A percentile compares a stretch with the other conserved stretches of the same genome.
Conservation (phyloP, 2,888 invertebrate genomes). For the Andrena trimmerana region DNA sequence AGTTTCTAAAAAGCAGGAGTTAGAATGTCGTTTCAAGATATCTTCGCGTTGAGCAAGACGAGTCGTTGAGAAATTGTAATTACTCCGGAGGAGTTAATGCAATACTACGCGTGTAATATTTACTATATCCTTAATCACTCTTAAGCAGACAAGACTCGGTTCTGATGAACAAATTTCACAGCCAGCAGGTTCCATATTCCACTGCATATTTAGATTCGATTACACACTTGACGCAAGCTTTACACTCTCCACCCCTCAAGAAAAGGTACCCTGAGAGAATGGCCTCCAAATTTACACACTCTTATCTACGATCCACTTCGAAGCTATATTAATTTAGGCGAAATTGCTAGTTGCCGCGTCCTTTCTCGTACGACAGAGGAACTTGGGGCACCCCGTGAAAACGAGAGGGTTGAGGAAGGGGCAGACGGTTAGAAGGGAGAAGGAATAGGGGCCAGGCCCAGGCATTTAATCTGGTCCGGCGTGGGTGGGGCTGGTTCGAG, state of each 20-base stretch:
- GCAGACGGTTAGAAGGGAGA: slow-evolving; percentile 1
- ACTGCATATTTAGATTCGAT: not conserved
- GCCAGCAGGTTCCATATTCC: too few species aligned
- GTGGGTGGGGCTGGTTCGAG: slow-evolving; percentile 77
- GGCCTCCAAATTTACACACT: not conserved
- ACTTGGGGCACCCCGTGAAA: not conserved
- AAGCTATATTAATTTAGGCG: slow-evolving; percentile 29
- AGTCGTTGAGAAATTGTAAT: too few species aligned
- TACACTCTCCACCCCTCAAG: not conserved
- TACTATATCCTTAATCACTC: too few species aligned
- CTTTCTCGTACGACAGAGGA: slow-evolving; percentile 19
- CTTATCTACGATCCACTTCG: slow-evolving; percentile 23
- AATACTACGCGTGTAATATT: too few species aligned
- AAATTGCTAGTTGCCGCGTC: slow-evolving; percentile 25
- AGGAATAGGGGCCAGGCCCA: slow-evolving; percentile 68
- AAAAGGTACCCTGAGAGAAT: not conserved
- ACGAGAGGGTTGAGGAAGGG: not conserved
- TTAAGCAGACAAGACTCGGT: too few species aligned
- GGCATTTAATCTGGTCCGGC: slow-evolving; percentile 79
- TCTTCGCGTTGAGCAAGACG: too few species aligned
- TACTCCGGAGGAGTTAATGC: too few species aligned
- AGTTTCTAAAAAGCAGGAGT: too few species aligned
- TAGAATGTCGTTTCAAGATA: too few species aligned
- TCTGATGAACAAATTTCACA: too few species aligned
- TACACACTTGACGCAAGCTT: not conserved